phyloP scores from a whole-genome alignment of 2,888 invertebrate species.

The Heliconius hortense region DNA sequence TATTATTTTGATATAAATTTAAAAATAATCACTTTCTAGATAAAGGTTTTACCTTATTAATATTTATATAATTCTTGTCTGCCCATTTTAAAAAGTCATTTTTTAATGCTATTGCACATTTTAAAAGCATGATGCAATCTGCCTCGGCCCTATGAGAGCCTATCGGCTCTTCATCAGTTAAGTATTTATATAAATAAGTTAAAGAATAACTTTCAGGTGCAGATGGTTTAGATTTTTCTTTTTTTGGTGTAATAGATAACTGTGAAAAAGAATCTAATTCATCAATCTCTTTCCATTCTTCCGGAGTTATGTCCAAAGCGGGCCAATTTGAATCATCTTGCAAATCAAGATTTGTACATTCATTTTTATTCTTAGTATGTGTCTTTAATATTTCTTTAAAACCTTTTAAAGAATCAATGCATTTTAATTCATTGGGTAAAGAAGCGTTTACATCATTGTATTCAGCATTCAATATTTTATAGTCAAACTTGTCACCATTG shows the following conservation, averaged over 20 bases:
- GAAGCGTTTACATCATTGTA: conserved; percentile 74
- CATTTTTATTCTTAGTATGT: not conserved
- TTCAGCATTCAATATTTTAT: conserved; percentile 85
- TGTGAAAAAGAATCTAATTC: conserved; percentile 52
- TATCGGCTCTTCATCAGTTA: conserved; percentile 69
- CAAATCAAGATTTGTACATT: not conserved
- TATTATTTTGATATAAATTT: not conserved
- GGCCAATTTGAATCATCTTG: conserved; percentile 29
- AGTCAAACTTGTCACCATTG: conserved; percentile 88
- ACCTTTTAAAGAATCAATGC: conserved; percentile 85
- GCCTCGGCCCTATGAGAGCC: conserved; percentile 85
- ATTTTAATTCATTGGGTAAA: conserved; percentile 80
- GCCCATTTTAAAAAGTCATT: conserved; percentile 82
- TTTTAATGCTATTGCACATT: conserved; percentile 82
- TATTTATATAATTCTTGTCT: conserved; percentile 54
- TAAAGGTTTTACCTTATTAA: conserved; percentile 7
- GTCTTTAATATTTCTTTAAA: conserved; percentile 74
- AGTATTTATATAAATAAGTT: conserved; percentile 76
- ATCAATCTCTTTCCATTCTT: conserved; percentile 39
- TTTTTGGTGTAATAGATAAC: conserved; percentile 44
- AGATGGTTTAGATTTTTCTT: conserved; percentile 6
- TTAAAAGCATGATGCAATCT: conserved; percentile 84
- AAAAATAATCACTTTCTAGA: not conserved
- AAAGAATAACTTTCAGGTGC: conserved; percentile 72
- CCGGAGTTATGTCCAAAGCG: conserved; percentile 31